Evolutionary conservation across 2,113 vertebrate genomes (phyloP), one percentile per base, ranked within the genome.

Genomic region (Echinops telfairi): DNA sequence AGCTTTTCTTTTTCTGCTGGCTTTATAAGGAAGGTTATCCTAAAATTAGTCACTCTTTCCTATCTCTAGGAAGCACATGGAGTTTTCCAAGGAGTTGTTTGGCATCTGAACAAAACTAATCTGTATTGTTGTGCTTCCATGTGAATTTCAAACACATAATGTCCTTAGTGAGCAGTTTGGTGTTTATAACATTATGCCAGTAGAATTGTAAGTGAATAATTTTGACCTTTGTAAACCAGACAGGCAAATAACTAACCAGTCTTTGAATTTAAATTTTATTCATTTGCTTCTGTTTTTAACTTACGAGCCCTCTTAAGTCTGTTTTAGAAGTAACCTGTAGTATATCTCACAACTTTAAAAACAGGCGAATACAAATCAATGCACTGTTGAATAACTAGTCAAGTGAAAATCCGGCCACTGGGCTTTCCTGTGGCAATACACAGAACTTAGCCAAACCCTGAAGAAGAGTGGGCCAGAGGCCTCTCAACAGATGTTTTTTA

Each of bases 221-320:
- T 83, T 93, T 84, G 57, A 85, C 40, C 16, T 90, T 89, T 78
- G 47, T 86, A 87, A 80, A 14, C 23, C 90, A 93, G 62, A 70
- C 15, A 85, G 66, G 4, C 53, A 94, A 23, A 83, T 92, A 58
- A 78, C 85, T 77, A 92, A 85, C 16, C 78, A 31, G 60, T 64
- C 27, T 80, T 90, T 47, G n/a, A 78, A 64, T 89, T 75, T 83
- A 78, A 92, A 81, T 89, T 92, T 75, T 88, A 89, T 88, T 15
- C 22, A 36, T 89, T 15, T 93, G 7, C 12, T 90, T 95, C 31
- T 90, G 43, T 83, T 87, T 83, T 92, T 85, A 87, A 89, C 66
- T 14, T 25, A 90, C 91, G 60, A 77, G 0, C 25, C 73, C 80
- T 84, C 76, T 94, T 53, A 91, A 92, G 77, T 86, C 25, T 2